Evolutionary conservation across 2,113 vertebrate genomes (phyloP).

Genomic region (Malaclemys terrapin): DNA sequence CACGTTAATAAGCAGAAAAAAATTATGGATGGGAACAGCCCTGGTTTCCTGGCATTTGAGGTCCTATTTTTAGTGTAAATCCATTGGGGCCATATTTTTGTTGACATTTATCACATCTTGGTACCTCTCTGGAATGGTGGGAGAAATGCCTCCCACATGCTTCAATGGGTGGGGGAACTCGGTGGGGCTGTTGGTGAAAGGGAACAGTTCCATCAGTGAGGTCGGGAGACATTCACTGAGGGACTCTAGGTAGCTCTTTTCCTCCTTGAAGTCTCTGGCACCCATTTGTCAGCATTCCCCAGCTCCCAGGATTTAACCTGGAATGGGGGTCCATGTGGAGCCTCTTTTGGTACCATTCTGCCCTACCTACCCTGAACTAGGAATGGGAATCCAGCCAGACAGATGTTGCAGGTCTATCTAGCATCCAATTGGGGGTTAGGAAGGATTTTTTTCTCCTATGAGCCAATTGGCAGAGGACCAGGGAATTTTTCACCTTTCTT

Average conservation of each 20-base stretch:
- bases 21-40: neutral
- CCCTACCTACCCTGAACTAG: neutral
- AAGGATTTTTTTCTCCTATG: neutral
- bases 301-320: neutral
- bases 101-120: slow-evolving; percentile 9
- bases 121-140: neutral
- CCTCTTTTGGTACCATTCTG: neutral
- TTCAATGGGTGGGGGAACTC: neutral
- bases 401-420: neutral
- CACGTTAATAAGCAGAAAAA: neutral
- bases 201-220: neutral
- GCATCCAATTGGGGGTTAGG: neutral
- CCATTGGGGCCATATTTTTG: neutral
- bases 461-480: neutral
- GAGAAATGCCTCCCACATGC: neutral
- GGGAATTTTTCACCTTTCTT: neutral
- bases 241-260: neutral
- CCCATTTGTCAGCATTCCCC: neutral
- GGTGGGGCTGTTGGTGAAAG: neutral
- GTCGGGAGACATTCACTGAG: no score
- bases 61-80: slow-evolving; percentile 2
- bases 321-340: neutral
- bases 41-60: slow-evolving; percentile 14
- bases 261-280: neutral
- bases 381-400: neutral